Evolutionary conservation across 2,797 vertebrate species (phyloP), one percentile per base, ranked within the genome.

Genomic region (Alauda arvensis): DNA sequence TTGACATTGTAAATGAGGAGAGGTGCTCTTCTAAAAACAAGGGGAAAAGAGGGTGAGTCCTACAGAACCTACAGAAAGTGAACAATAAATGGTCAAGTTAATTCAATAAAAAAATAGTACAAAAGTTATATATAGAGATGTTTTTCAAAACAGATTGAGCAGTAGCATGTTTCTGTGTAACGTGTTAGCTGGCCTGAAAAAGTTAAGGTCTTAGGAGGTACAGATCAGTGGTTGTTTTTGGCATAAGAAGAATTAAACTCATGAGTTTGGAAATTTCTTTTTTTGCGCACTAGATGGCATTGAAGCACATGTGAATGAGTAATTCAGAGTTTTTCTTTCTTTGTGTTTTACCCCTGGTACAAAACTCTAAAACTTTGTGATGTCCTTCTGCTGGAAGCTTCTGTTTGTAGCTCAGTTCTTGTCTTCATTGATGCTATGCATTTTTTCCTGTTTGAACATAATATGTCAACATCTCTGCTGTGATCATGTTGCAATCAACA

Each of bases 201-300:
- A 83, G 46, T 8, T 1, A 55, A 61, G 23, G 14, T 45, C 60
- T 82, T 84, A 49, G 48, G 57, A 81, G 20, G 8, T 34, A 5
- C 0, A 0, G 33, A 18, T 70, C 12, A 23, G 20, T 59, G 14
- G 7, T 89, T 0, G 1, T 65, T 68, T 53, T 65, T 16, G 8
- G 18, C 10, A 0, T 52, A 68, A 66, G 40, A 68, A 66, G 40
- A 80, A 34, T 20, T 37, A 63, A 60, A 42, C 23, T 24, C 0
- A 0, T 13, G 19, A 55, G 42, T 63, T 52, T 18, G 10, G 40
- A 25, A 65, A 6, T 19, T 67, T 74, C 70, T 77, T 33, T 0
- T 61, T 91, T 67, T 81, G 56, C 77, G 77, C 95, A 91, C 88
- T 94, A 94, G 93, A 65, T 95, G 95, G 91, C 91, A 87, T 52